Base-by-base conservation (phyloP, 2,888 invertebrate genomes). In the Netelia fuscicornis region DNA sequence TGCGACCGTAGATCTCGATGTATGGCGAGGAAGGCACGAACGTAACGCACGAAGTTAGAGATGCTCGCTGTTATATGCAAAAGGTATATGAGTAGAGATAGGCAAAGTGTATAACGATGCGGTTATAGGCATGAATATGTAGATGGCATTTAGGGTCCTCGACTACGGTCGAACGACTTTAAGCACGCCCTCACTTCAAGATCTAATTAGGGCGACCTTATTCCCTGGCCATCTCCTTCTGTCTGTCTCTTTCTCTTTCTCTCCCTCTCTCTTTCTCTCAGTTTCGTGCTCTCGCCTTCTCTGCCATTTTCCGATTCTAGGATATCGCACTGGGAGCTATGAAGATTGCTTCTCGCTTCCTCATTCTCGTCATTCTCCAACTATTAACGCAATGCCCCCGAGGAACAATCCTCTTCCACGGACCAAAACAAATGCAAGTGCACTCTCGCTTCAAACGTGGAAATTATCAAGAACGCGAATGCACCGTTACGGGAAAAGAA, bases 41-140 rank as follows among this genome's bases (percentile, higher is more conserved):
- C 54, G 60, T 65, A 42, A 72, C 56, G 58, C 76, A 54, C 60
- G 11, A 52, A 20, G 23, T 44, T 42, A 10, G 67, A 23, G 54
- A 60, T 58, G 42, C 42, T 17, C 68, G 42, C 78, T 25, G 71
- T 65, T 71, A 52, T 77, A 60, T n/a, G 3, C 13, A 48, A 17
- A 17, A 8, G 58, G 11, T 42, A 60, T 75, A 60, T 48, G 58
- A 30, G 62, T 60, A 65, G 48, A 68, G 76, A 80, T 68, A 44
- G 74, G 56, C 37, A 83, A 75, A 84, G 82, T 78, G 74, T 65
- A 81, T 78, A 87, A 84, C 83, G 83, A 81, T 71, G 87, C 88
- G 87, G 87, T 89, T 89, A 91, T 87, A 87, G 88, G 83, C 89
- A 91, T 91, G 91, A 91, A 90, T 90, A 91, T 91, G 90, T 90